phyloP scores from a whole-genome alignment of 2,888 invertebrate genomes.

The Esperia sulphurella region DNA sequence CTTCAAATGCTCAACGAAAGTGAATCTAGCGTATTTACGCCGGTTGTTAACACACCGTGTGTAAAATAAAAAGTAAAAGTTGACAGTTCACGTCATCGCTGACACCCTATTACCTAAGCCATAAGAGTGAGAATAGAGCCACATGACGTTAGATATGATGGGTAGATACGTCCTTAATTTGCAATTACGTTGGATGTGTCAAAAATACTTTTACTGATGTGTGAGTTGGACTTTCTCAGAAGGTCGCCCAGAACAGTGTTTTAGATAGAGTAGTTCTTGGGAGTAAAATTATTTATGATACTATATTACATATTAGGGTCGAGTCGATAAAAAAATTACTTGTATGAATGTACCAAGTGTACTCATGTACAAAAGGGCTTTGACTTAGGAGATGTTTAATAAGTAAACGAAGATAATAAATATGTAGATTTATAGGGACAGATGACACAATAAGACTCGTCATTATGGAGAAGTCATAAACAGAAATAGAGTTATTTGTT shows the following conservation, averaged over 20 bases:
- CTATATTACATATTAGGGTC: too few species aligned
- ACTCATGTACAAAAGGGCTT: too few species aligned
- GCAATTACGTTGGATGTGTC: conserved; percentile 46
- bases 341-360: too few species aligned
- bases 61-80: conserved; percentile 9
- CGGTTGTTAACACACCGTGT: conserved; percentile 27
- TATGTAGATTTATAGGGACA: too few species aligned
- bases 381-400: too few species aligned
- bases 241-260: conserved; percentile 37
- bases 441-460: too few species aligned
- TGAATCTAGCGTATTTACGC: conserved; percentile 42
- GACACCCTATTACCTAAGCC: conserved; percentile 18
- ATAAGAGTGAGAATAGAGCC: conserved; percentile 33
- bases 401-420: too few species aligned
- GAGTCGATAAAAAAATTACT: too few species aligned
- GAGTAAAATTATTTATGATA: too few species aligned
- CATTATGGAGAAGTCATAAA: too few species aligned
- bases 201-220: conserved; percentile 35
- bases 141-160: not conserved
- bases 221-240: conserved; percentile 58
- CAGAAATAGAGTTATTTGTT: too few species aligned
- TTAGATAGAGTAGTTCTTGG: not conserved
- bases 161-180: conserved; percentile 32
- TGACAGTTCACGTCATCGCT: conserved; percentile 1
- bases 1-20: conserved; percentile 38